Evolutionary conservation across 92 coral and sea anemone species (phyloP).

Genomic region (Porites lobata): DNA sequence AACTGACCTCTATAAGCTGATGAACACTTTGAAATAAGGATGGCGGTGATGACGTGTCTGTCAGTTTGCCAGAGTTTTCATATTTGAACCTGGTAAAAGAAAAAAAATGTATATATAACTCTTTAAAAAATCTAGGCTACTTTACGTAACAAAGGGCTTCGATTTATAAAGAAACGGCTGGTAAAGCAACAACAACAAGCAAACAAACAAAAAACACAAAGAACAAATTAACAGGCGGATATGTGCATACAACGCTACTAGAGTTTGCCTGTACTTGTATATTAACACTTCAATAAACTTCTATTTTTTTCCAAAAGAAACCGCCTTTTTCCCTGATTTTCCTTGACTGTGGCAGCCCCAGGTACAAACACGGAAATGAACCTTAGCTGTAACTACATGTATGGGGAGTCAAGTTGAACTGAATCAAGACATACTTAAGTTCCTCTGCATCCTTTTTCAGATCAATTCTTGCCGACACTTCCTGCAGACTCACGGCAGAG

Average conservation of each 20-base stretch:
- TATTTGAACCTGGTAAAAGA: conserved; percentile 80
- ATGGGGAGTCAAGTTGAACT: neutral
- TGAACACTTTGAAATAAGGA: conserved; percentile 93
- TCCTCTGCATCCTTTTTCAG: conserved; percentile 93
- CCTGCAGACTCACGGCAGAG: conserved; percentile 83
- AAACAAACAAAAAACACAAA: too few species aligned
- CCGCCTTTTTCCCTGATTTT: too few species aligned
- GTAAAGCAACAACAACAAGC: too few species aligned
- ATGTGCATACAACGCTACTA: too few species aligned
- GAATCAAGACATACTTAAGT: conserved; percentile 78
- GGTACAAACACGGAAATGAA: neutral
- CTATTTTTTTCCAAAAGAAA: too few species aligned
- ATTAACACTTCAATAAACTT: too few species aligned
- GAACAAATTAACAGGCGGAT: too few species aligned
- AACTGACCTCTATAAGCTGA: conserved; percentile 91
- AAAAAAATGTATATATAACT: neutral
- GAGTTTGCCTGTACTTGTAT: too few species aligned
- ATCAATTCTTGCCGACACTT: conserved; percentile 82
- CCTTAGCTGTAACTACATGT: neutral
- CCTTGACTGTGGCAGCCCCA: too few species aligned
- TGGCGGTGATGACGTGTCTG: conserved; percentile 92
- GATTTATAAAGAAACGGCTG: too few species aligned
- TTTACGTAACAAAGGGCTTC: too few species aligned
- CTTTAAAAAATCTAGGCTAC: too few species aligned
- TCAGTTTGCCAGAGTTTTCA: conserved; percentile 90